A percentile compares a stretch with the other conserved stretches of the same genome.
These are phyloP conservation scores for Mus spretus DNA, from an alignment of 2,797 vertebrate species.

Conservation along the genomic window DNA sequence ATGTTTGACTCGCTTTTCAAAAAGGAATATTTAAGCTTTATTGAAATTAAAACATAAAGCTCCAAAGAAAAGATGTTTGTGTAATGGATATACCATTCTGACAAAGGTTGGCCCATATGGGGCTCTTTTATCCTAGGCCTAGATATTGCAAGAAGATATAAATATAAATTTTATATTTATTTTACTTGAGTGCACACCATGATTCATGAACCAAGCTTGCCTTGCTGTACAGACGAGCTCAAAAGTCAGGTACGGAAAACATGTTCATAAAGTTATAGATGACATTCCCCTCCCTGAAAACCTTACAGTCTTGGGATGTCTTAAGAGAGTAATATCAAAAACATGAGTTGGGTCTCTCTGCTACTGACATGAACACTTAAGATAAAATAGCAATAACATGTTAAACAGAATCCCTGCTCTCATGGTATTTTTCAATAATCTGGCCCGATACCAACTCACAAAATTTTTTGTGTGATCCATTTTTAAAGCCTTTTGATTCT, in stretches of 20 bases:
- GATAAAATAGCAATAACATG: slow-evolving; percentile 12
- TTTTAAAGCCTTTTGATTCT: slow-evolving; percentile 58
- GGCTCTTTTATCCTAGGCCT: slow-evolving; percentile 1
- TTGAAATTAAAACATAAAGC: slow-evolving; percentile 49
- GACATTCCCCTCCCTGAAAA: background rate
- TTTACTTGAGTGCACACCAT: background rate
- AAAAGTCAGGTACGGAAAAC: background rate
- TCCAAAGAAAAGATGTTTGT: background rate
- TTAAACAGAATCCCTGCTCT: background rate
- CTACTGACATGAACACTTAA: background rate
- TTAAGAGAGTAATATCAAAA: slow-evolving; percentile 30
- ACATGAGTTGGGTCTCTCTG: slow-evolving; percentile 11
- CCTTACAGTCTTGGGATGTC: background rate
- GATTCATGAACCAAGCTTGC: background rate
- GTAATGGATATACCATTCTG: background rate
- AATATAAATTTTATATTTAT: background rate
- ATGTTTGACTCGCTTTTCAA: background rate
- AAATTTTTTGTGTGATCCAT: slow-evolving; percentile 29
- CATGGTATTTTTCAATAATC: slow-evolving; percentile 48
- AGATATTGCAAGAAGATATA: background rate
- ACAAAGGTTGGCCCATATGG: slow-evolving; percentile 21
- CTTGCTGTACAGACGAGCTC: background rate
- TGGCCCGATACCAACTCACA: background rate
- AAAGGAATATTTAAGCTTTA: background rate
- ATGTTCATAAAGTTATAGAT: background rate